Percentiles rank a stretch among this genome's conserved stretches.
phyloP scores from a whole-genome alignment of 2,113 vertebrate genomes.

The Cepphus grylle region DNA sequence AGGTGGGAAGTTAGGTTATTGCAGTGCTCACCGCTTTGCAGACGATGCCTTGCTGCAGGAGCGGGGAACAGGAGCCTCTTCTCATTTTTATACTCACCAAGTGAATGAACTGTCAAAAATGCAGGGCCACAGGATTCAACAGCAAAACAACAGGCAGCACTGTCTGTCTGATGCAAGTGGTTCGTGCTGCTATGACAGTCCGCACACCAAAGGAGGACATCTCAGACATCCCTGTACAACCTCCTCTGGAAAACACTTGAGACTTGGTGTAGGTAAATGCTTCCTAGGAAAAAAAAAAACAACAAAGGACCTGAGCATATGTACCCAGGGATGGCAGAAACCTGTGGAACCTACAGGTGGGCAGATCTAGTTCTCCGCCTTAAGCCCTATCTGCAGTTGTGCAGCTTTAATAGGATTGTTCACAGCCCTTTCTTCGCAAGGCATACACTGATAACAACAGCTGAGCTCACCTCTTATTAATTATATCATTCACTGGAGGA shows the following conservation, averaged over 20 bases:
- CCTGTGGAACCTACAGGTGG: neutral
- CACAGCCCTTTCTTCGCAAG: neutral
- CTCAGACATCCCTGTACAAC: neutral
- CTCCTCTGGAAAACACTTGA: neutral
- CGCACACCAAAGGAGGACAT: neutral
- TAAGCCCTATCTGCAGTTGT: neutral
- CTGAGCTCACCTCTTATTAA: neutral
- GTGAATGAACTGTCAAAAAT: neutral
- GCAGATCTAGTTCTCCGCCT: neutral
- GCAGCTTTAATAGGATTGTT: neutral
- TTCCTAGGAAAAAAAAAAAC: neutral
- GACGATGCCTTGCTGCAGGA: neutral
- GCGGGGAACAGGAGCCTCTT: neutral
- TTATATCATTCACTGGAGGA: neutral
- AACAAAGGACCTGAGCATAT: neutral
- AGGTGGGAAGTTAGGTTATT: neutral
- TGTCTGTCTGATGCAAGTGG: neutral
- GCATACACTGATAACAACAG: fast-evolving
- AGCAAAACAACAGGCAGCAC: fast-evolving
- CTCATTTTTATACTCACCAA: neutral
- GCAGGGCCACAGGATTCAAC: neutral
- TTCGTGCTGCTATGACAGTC: neutral
- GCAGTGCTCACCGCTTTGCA: neutral
- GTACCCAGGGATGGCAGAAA: neutral
- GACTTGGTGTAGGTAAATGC: neutral